Conservation (phyloP, 2,113 vertebrate genomes). For the Dipodomys stephensi region DNA sequence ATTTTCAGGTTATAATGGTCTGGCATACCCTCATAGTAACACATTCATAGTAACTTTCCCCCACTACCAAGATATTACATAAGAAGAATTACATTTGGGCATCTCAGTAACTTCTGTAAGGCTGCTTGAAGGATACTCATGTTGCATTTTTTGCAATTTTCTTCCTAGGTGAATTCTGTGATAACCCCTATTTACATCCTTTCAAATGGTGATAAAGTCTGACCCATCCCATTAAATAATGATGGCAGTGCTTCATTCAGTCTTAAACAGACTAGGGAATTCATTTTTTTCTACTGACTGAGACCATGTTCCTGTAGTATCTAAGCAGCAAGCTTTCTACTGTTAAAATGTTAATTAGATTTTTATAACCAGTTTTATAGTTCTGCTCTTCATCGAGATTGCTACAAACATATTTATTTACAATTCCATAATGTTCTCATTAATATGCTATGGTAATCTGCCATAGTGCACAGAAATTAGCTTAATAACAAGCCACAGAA, state of each 20-base stretch:
- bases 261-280: slow-evolving; percentile 81
- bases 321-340: slow-evolving; percentile 83
- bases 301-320: slow-evolving; percentile 80
- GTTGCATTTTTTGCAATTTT: slow-evolving; percentile 78
- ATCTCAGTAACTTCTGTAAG: slow-evolving; percentile 68
- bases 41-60: neutral
- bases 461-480: slow-evolving; percentile 76
- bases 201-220: slow-evolving; percentile 85
- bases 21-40: neutral
- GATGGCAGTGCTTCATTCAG: slow-evolving; percentile 84
- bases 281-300: slow-evolving; percentile 86
- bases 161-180: slow-evolving; percentile 86
- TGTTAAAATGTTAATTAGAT: slow-evolving; percentile 89
- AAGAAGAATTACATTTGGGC: slow-evolving; percentile 55
- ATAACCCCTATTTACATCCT: slow-evolving; percentile 86
- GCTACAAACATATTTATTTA: slow-evolving; percentile 88
- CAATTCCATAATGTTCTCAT: slow-evolving; percentile 84
- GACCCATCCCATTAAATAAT: slow-evolving; percentile 87
- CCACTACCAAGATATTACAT: slow-evolving; percentile 58
- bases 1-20: neutral
- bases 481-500: slow-evolving; percentile 83
- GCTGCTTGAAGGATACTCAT: slow-evolving; percentile 74
- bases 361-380: slow-evolving; percentile 87
- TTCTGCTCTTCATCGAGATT: slow-evolving; percentile 84
- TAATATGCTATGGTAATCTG: slow-evolving; percentile 84